These are phyloP conservation scores for Fistularia commersonii DNA, from an alignment of 2,797 vertebrate species.

Conservation along the genomic window DNA sequence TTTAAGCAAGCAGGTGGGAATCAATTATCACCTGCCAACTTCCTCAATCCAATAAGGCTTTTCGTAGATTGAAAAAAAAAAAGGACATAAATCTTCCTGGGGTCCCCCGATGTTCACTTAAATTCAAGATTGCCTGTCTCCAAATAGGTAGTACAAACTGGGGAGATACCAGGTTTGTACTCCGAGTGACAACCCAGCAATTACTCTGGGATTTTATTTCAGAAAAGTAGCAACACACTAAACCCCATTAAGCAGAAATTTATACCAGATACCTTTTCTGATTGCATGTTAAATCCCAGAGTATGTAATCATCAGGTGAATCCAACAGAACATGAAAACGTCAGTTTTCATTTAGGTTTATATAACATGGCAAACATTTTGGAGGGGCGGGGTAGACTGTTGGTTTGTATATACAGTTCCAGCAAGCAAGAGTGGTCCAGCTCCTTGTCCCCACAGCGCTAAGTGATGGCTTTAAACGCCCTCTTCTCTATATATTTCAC, in stretches of 20 bases:
- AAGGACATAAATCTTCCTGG: not conserved
- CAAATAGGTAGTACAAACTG: too few species aligned
- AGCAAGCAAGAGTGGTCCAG: slow-evolving; percentile 6
- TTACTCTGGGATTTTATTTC: too few species aligned
- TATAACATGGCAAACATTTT: not conserved
- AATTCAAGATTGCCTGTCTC: not conserved
- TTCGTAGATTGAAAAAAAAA: not conserved
- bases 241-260: too few species aligned
- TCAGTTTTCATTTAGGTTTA: slow-evolving; percentile 16
- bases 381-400: not conserved
- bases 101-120: rapidly evolving
- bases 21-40: slow-evolving; percentile 55
- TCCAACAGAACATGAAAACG: slow-evolving; percentile 1
- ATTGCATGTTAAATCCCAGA: not conserved
- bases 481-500: slow-evolving; percentile 89
- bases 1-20: slow-evolving; percentile 54
- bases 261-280: too few species aligned
- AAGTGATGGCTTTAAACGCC: slow-evolving; percentile 85
- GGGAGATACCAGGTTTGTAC: too few species aligned
- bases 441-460: slow-evolving; percentile 32
- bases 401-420: slow-evolving; percentile 32
- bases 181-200: too few species aligned
- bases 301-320: not conserved
- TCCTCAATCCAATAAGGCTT: slow-evolving; percentile 21
- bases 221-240: too few species aligned